Evolutionary conservation across 2,113 vertebrate species (phyloP).

Genomic region (Caracal caracal): DNA sequence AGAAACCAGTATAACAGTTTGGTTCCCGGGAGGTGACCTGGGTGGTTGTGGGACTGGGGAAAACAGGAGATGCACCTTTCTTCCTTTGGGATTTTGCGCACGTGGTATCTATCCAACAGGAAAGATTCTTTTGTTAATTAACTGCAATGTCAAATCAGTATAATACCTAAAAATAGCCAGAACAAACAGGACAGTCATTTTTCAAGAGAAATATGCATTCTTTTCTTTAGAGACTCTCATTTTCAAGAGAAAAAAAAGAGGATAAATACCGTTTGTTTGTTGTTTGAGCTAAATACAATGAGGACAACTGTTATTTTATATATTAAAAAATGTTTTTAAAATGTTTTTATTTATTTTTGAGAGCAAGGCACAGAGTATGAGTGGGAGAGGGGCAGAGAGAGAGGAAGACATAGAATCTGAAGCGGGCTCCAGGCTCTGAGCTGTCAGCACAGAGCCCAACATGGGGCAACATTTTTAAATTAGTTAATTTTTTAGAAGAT

Average conservation of each 20-base stretch:
- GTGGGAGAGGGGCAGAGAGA: too few relatives aligned
- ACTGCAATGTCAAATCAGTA: not conserved
- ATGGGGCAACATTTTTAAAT: not conserved
- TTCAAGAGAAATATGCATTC: not conserved
- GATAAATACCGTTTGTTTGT: not conserved
- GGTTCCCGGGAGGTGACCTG: not conserved
- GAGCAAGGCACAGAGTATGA: too few relatives aligned
- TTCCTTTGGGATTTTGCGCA: not conserved
- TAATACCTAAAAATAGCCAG: not conserved
- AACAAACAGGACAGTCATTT: not conserved
- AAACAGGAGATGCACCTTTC: not conserved
- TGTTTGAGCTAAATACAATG: not conserved
- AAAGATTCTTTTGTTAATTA: not conserved
- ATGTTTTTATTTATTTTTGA: not conserved
- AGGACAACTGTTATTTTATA: not conserved
- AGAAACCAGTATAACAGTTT: not conserved
- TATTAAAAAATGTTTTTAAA: not conserved
- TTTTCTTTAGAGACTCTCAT: not conserved
- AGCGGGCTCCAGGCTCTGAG: too few relatives aligned
- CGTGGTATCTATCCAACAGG: not conserved
- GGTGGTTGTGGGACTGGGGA: not conserved
- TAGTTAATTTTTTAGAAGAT: not conserved
- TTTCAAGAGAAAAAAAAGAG: not conserved
- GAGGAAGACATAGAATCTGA: too few relatives aligned
- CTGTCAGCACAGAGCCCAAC: too few relatives aligned